A percentile compares a stretch with the other conserved stretches of the same genome.
These are phyloP conservation scores for Muscina levida DNA, from an alignment of 2,888 invertebrate genomes.

Conservation along the genomic window DNA sequence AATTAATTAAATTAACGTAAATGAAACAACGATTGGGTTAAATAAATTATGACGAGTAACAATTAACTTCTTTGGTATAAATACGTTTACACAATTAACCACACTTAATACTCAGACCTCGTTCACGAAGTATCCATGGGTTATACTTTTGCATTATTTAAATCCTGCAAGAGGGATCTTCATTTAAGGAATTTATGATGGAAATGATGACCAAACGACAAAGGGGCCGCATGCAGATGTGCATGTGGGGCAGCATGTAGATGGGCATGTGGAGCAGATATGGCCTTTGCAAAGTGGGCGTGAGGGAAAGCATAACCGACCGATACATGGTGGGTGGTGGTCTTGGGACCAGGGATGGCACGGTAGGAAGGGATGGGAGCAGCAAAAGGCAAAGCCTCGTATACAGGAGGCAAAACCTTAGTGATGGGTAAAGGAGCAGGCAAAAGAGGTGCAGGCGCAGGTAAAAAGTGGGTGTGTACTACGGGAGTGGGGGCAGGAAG, in stretches of 20 bases:
- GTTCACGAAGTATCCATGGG: not conserved
- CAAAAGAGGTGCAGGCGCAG: constrained; percentile 51
- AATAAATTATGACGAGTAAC: constrained; percentile 24
- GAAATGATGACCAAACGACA: constrained; percentile 69
- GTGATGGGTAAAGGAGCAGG: constrained; percentile 52
- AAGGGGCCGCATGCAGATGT: constrained; percentile 58
- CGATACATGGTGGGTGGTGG: constrained; percentile 76
- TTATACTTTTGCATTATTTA: not conserved
- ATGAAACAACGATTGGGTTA: not conserved
- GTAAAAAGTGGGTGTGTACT: constrained; percentile 47
- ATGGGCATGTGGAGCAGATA: constrained; percentile 70
- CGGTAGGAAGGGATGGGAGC: constrained; percentile 72
- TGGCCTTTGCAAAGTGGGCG: constrained; percentile 56
- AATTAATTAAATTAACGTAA: not conserved
- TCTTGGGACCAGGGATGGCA: constrained; percentile 76
- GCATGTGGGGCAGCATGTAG: constrained; percentile 69
- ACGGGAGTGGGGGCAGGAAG: constrained; percentile 52
- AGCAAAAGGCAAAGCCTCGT: constrained; percentile 72
- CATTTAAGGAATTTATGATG: constrained; percentile 72
- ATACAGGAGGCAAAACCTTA: constrained; percentile 65
- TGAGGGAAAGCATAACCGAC: constrained; percentile 76
- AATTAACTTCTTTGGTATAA: constrained; percentile 26
- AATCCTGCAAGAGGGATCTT: constrained; percentile 43
- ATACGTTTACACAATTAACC: not conserved
- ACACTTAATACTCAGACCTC: constrained; percentile 1